A percentile compares a stretch with the other conserved stretches of the same genome.
These are phyloP conservation scores for Aphaenogaster ashmeadi DNA, from an alignment of 1,140 invertebrate species.

Conservation along the genomic window DNA sequence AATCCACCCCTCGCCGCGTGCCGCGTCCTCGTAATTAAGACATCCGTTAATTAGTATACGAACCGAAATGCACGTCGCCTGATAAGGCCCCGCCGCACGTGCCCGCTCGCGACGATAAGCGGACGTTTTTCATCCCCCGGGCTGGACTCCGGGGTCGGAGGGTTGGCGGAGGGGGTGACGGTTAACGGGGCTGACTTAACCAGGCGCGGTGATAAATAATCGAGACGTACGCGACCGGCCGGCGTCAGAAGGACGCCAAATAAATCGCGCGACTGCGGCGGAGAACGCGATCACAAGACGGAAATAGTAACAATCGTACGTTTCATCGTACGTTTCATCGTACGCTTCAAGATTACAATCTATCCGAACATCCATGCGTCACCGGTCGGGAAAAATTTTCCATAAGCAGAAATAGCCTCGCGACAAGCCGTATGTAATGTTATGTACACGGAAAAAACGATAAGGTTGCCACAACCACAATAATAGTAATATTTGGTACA, in stretches of 20 bases:
- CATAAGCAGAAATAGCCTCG: constrained; percentile 46
- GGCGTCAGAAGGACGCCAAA: constrained; percentile 29
- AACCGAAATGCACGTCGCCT: constrained; percentile 38
- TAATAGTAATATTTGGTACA: no score
- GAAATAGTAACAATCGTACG: constrained; percentile 58
- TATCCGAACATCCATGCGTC: constrained; percentile 40
- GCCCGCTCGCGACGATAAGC: constrained; percentile 52
- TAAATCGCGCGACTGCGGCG: constrained; percentile 49
- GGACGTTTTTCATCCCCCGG: constrained; percentile 21
- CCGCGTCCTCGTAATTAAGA: constrained; percentile 78
- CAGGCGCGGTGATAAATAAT: constrained; percentile 57
- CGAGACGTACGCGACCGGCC: constrained; percentile 33
- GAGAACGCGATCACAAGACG: constrained; percentile 50
- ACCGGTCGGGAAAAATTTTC: constrained; percentile 51
- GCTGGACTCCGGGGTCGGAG: neutral
- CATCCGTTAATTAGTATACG: constrained; percentile 75
- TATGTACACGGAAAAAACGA: neutral
- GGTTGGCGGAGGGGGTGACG: neutral
- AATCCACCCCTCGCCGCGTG: constrained; percentile 51
- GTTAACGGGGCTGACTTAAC: neutral
- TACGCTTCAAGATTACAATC: constrained; percentile 54
- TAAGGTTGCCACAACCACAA: no score
- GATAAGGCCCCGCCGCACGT: constrained; percentile 20
- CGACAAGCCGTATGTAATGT: constrained; percentile 8
- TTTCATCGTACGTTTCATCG: constrained; percentile 57